Evolutionary conservation across 2,113 vertebrate species (phyloP), one percentile per base, ranked within the genome.

Genomic region (Centropus unirufus): DNA sequence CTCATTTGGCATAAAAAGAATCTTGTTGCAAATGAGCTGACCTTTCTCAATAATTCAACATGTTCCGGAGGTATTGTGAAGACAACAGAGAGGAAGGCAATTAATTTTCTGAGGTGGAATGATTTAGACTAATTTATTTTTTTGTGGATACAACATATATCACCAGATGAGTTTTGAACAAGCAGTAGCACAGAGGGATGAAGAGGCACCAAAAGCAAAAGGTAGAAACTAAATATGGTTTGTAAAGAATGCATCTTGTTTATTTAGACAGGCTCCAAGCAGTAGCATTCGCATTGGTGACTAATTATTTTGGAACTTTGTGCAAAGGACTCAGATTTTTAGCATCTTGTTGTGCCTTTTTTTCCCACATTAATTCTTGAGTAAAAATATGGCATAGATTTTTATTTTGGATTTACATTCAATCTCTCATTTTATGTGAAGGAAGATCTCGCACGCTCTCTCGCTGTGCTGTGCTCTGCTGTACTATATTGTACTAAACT

Each of bases 21-120:
- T 40, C 63, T 76, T 72, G 21, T 42, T 69, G 57, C 57, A 62
- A 77, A 70, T 69, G 61, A 89, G 40, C 49, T 95, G 90, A 87
- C 78, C 76, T 87, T 93, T 89, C 92, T 92, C 40, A 86, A 59
- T 91, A 94, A 94, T 92, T 93, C 51, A 78, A 12, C 20, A 36
- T 76, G 61, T 83, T 94, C 62, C 52, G 69, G 66, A 66, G 46
- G 46, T 72, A 72, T 87, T 75, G 20, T 90, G 75, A 84, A 85
- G 62, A 32, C 61, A 85, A 64, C 54, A 77, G 63, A 72, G 83
- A 84, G 23, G 58, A 70, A 89, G 63, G 55, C 68, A 87, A 91
- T 92, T 94, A 79, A 75, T 95, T 95, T 92, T 85, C 64, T 75
- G 49, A 87, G 74, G 39, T 66, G 40, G 89, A 95, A 57, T 79